Base-by-base conservation (phyloP, 2,113 vertebrate genomes). In the Piaya cayana region DNA sequence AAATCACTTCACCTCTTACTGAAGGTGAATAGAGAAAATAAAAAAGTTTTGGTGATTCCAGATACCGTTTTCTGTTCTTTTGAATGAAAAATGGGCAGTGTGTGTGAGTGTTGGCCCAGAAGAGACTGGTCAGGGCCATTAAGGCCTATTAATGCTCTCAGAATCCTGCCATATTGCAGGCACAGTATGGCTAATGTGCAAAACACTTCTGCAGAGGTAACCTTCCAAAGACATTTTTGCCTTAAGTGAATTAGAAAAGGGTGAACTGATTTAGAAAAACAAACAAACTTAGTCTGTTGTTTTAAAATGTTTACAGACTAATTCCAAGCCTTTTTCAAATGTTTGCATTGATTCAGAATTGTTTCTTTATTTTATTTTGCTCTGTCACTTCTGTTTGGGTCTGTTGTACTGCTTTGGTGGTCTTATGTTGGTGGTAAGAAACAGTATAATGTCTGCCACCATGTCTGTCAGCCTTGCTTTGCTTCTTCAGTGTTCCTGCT, bases 251-350 rank as follows among this genome's bases (percentile, higher is more conserved):
- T 91, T 93, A 94, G 86, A 82, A 90, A 90, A 95, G 95, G 74
- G 78, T 68, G 90, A 92, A 90, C 93, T 60, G 62, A 82, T 96
- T 94, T 94, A 88, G 82, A 96, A 96, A 96, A 96, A 96, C 92
- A 96, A 96, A 95, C 96, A 87, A 93, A 83, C 37, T 67, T 69
- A 69, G 89, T 76, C 87, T 87, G 85, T 90, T 95, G 84, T 91
- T 69, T 82, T 80, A 84, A 92, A 78, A 80, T 77, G 76, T 87
- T 97, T 96, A 87, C 81, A 82, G 88, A 86, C 67, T 79, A 55
- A 78, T 75, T 85, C 75, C 91, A 95, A 95, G 60, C 34, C 22
- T 75, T 94, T 86, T 90, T 88, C 77, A 74, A 96, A 93, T 94
- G 76, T 94, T 81, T 89, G 76, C 64, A 62, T 65, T 75, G 82